Evolutionary conservation across 1,140 invertebrate species (phyloP).

Genomic region (Arion vulgaris): DNA sequence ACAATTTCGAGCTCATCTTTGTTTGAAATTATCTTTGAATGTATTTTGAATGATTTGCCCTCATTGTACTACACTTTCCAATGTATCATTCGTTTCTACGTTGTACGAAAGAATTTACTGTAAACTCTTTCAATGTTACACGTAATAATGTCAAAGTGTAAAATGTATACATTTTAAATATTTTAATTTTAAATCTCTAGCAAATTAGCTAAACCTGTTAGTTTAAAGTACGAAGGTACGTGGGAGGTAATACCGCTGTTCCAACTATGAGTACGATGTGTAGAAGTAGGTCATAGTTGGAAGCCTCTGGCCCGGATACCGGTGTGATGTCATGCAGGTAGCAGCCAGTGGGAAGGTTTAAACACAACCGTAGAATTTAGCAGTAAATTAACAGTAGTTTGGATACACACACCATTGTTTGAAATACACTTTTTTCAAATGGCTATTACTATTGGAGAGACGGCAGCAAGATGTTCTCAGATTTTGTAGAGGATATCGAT

Average conservation of each 20-base stretch:
- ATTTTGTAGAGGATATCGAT: not conserved
- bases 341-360: not conserved
- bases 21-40: no score
- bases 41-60: no score
- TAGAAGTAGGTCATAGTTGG: not conserved
- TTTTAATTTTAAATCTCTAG: no score
- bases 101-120: no score
- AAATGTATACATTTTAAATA: no score
- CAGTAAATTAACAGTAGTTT: not conserved
- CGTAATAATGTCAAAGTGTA: no score
- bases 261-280: not conserved
- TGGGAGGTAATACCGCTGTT: not conserved
- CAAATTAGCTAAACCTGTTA: no score
- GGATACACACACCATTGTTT: not conserved
- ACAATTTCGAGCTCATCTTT: no score
- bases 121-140: no score
- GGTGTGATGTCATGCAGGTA: constrained; percentile 2
- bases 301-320: not conserved
- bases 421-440: not conserved
- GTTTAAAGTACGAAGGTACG: no score
- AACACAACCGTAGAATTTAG: not conserved
- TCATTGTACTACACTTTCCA: no score
- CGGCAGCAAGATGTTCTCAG: not conserved
- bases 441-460: not conserved
- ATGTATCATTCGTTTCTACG: no score